Evolutionary conservation across 2,888 invertebrate species (phyloP), one percentile per base, ranked within the genome.

Genomic region (Branchellion lobata): DNA sequence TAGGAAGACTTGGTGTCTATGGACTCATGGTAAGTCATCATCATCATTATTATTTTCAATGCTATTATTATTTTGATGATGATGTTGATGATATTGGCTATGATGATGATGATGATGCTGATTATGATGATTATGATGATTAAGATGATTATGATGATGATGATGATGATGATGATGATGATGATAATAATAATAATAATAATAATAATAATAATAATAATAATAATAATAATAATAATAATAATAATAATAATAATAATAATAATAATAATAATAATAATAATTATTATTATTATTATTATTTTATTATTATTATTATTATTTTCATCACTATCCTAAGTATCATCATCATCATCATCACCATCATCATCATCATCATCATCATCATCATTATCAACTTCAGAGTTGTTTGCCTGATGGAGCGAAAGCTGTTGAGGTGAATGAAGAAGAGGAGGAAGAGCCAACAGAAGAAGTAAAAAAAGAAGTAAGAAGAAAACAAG

Each of bases 1-100:
- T 90, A 0, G 95, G 94, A 84, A 80, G 83, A 36, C 81, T 82
- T 47, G 85, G 84, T 33, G 84, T 84, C 21, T 85, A 85, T 83
- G 85, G 85, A 24, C 81, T 85, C 18, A 85, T 83, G 84, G 85
- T 85, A 80, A 79, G 81, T 76, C 29, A 40, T 40, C 40, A 40
- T 40, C 40, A 40, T 40, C 40, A 40, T 40, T 14, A 40, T 40
- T 14, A 40, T 40, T 14, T 8, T 40, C 40, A 40, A 8, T 14
- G 14, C 40, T 40, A 5, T 40, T 40, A 8, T 40, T 14, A 40
- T 40, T 14, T 8, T 40, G 8, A 40, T 40, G 8, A 40, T 40
- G 14, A 40, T 8, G 5, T 8, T 40, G 8, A 40, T 40, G 8
- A 40, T 40, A 5, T 8, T 40, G 14, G 14, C 5, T 40, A 40